A percentile compares a stretch with the other conserved stretches of the same genome.
These are phyloP conservation scores for Helobdella robusta DNA, from an alignment of 2,888 invertebrate genomes.

Conservation along the genomic window DNA sequence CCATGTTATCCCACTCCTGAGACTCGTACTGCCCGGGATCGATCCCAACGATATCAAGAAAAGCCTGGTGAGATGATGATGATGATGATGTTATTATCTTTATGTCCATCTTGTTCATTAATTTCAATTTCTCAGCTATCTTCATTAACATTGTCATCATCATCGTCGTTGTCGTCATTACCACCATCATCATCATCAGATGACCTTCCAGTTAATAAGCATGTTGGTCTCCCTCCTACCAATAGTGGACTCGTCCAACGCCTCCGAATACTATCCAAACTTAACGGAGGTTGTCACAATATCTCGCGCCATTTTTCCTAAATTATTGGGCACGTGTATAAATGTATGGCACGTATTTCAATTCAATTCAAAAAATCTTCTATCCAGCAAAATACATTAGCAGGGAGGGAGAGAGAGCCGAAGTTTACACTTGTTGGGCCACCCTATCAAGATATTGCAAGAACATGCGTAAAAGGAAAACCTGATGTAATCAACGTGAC, in stretches of 20 bases:
- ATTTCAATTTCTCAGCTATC: background rate
- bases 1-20: conserved; percentile 70
- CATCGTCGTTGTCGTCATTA: background rate
- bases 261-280: conserved; percentile 59
- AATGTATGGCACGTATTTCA: too few species aligned
- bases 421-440: too few species aligned
- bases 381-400: too few species aligned
- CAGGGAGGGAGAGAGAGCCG: too few species aligned
- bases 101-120: background rate
- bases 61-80: conserved; percentile 43
- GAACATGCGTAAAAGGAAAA: too few species aligned
- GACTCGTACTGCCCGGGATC: conserved; percentile 73
- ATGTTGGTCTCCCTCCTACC: conserved; percentile 62
- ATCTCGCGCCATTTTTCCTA: background rate
- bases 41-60: conserved; percentile 75
- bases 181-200: conserved; percentile 36
- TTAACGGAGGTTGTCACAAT: conserved; percentile 57
- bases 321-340: background rate
- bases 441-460: too few species aligned
- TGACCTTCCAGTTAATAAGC: conserved; percentile 69
- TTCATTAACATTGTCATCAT: background rate
- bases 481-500: too few species aligned
- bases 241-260: conserved; percentile 72
- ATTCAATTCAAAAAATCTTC: too few species aligned
- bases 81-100: background rate